phyloP scores from a whole-genome alignment of 1,140 invertebrate species.

The Oncopodura yosiiana region DNA sequence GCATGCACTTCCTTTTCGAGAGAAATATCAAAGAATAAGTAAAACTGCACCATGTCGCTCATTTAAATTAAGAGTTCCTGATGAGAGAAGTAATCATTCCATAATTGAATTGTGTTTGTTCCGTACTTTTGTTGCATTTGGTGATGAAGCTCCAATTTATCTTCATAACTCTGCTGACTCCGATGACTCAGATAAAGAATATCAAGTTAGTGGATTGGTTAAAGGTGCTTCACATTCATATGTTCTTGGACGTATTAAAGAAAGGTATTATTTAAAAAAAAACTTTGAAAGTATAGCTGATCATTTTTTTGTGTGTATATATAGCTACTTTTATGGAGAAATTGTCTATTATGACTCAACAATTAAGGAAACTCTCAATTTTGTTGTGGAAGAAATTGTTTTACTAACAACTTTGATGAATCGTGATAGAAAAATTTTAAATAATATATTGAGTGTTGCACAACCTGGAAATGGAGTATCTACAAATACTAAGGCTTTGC shows the following conservation, averaged over 20 bases:
- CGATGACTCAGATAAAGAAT: neutral
- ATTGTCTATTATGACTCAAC: constrained; percentile 6
- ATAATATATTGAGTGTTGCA: constrained; percentile 19
- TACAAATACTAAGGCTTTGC: too few species aligned
- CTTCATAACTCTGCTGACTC: neutral
- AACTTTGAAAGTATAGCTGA: neutral
- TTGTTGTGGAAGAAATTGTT: constrained; percentile 25
- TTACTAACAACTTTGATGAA: constrained; percentile 12
- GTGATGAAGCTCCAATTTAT: neutral
- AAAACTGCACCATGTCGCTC: constrained; percentile 15
- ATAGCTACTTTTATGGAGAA: constrained; percentile 25
- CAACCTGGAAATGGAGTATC: neutral
- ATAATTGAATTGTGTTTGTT: constrained; percentile 20
- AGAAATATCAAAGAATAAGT: constrained; percentile 20
- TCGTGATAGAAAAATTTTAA: constrained; percentile 5
- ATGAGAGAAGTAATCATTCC: constrained; percentile 2
- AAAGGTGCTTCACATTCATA: neutral
- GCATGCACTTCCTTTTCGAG: constrained; percentile 22
- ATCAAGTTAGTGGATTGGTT: constrained; percentile 6
- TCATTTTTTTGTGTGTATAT: neutral
- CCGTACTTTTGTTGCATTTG: constrained; percentile 12
- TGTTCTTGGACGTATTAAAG: constrained; percentile 9
- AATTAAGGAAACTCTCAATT: constrained; percentile 1
- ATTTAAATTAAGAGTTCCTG: constrained; percentile 22
- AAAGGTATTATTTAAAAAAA: constrained; percentile 8